phyloP scores from a whole-genome alignment of 1,140 invertebrate genomes.

The Cryptotermes secundus region DNA sequence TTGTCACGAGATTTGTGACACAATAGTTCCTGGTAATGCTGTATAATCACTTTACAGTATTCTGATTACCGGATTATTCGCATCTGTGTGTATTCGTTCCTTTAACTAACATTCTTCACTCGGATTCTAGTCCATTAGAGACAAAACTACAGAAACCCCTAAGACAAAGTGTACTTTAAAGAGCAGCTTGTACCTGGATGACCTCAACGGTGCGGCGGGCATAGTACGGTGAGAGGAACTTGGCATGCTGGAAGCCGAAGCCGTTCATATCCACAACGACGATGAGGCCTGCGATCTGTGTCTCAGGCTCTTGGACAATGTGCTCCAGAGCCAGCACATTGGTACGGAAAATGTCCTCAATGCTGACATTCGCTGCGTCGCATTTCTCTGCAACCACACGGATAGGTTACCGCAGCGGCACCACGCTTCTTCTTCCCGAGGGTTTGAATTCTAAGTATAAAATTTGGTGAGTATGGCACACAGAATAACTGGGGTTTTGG shows the following conservation, averaged over 20 bases:
- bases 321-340: conserved; percentile 51
- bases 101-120: too few species aligned
- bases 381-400: conserved; percentile 47
- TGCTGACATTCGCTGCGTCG: conserved; percentile 46
- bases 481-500: neutral
- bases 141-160: too few species aligned
- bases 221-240: conserved; percentile 51
- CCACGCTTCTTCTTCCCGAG: neutral
- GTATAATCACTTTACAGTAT: too few species aligned
- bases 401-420: neutral
- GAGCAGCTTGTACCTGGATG: conserved; percentile 40
- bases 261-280: conserved; percentile 51
- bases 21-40: too few species aligned
- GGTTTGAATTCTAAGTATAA: neutral
- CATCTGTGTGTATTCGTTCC: too few species aligned
- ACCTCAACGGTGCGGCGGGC: conserved; percentile 49
- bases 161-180: too few species aligned
- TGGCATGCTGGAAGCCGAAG: conserved; percentile 49
- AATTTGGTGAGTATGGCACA: too few species aligned
- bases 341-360: conserved; percentile 52
- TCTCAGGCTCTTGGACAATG: conserved; percentile 48
- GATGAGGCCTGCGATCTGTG: conserved; percentile 50
- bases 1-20: too few species aligned
- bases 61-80: too few species aligned
- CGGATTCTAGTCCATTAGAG: too few species aligned